Evolutionary conservation across 2,797 vertebrate genomes (phyloP).

Genomic region (Pseudopleuronectes americanus): DNA sequence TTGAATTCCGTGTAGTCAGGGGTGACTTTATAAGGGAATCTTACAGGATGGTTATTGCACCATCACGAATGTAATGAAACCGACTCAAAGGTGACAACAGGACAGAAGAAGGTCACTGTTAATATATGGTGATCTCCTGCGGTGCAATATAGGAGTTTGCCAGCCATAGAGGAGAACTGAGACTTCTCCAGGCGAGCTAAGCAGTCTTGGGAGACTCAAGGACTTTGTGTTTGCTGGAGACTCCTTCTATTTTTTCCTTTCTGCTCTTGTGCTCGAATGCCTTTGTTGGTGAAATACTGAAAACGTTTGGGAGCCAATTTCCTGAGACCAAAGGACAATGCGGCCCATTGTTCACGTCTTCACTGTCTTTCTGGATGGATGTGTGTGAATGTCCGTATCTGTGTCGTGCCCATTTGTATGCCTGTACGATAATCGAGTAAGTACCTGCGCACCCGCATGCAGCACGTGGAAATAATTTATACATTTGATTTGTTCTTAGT

Average conservation of each 20-base stretch:
- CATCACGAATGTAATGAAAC: constrained; percentile 74
- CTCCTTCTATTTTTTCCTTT: constrained; percentile 34
- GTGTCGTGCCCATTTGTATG: neutral
- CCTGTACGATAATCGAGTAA: neutral
- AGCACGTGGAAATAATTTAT: constrained; percentile 31
- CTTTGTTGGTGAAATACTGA: constrained; percentile 46
- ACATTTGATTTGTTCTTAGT: constrained; percentile 43
- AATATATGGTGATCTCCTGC: constrained; percentile 72
- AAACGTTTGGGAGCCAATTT: constrained; percentile 70
- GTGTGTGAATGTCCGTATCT: neutral
- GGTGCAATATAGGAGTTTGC: constrained; percentile 53
- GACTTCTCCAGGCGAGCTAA: constrained; percentile 52
- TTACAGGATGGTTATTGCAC: constrained; percentile 69
- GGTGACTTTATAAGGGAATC: constrained; percentile 72
- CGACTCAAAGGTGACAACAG: constrained; percentile 68
- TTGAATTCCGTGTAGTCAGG: constrained; percentile 63
- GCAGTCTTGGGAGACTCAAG: constrained; percentile 47
- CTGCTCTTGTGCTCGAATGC: constrained; percentile 22
- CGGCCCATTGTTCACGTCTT: constrained; percentile 32
- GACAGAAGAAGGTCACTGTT: constrained; percentile 72
- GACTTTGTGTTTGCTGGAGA: constrained; percentile 47
- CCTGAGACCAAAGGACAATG: constrained; percentile 48
- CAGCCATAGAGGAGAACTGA: constrained; percentile 46
- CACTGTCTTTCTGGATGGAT: neutral
- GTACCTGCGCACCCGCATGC: neutral